These are phyloP conservation scores for Pelobates fuscus DNA, from an alignment of 2,113 vertebrate genomes.

Conservation along the genomic window DNA sequence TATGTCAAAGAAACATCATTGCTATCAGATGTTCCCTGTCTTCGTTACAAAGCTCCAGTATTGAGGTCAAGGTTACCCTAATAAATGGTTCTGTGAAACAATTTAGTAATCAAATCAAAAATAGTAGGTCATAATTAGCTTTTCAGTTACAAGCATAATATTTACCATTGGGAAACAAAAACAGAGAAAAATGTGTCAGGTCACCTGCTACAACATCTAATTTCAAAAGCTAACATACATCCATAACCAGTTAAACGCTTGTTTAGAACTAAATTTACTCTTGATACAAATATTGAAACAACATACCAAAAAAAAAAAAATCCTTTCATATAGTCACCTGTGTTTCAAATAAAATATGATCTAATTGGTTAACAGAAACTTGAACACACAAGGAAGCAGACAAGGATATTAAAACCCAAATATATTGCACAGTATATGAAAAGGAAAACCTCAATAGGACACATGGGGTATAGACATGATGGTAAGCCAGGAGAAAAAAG, in stretches of 20 bases:
- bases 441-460: constrained; percentile 66
- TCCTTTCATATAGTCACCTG: constrained; percentile 42
- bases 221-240: neutral
- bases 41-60: neutral
- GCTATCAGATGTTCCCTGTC: neutral
- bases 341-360: constrained; percentile 68
- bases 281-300: neutral
- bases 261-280: neutral
- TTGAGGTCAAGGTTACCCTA: neutral
- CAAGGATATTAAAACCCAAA: constrained; percentile 70
- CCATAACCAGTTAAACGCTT: neutral
- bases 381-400: constrained; percentile 69
- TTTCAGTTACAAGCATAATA: constrained; percentile 1
- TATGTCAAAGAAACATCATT: neutral
- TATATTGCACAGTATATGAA: constrained; percentile 62
- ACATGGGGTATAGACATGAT: constrained; percentile 59
- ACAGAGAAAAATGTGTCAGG: neutral
- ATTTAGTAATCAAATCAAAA: neutral
- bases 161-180: neutral
- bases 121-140: neutral
- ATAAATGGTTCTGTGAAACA: neutral
- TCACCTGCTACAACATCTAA: neutral
- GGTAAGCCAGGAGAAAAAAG: constrained; percentile 56
- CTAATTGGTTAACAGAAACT: constrained; percentile 66
- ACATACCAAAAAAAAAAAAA: constrained; percentile 21